Base-by-base conservation (phyloP, 2,113 vertebrate species). In the Stigmatopora argus region DNA sequence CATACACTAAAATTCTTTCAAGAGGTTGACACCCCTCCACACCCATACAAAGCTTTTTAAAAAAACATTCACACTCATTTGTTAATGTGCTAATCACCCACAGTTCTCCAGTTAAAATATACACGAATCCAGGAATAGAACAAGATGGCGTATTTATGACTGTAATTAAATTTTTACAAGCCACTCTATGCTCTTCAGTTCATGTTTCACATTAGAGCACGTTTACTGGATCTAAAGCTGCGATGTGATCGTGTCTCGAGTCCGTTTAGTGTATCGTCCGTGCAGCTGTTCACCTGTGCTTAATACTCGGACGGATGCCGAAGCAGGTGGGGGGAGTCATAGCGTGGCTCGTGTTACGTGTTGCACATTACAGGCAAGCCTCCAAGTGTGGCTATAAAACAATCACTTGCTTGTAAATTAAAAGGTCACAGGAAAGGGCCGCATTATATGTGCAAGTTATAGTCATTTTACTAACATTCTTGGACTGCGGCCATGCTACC, bases 241-340 rank as follows among this genome's bases (percentile, higher is more conserved):
- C 67, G 47, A 66, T 38, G 47, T 64, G 35, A 67, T 35, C 6
- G 9, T 15, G 52, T 52, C 53, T 52, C 55, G 52, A 47, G 60
- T 19, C 44, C 3, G 38, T 45, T 48, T 31, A 4, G 51, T 47
- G 45, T 23, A 34, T 7, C 26, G 35, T 21, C 19, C 7, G 3
- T 45, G 72, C 78, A 83, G 83, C 86, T 83, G 80, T 74, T 83
- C 68, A 80, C 80, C 75, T 80, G 67, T 66, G 62, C 63, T 64
- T 68, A 73, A 74, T 63, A 73, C 63, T 73, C 72, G 69, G 70
- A 75, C 75, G 46, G 62, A 62, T 52, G 26, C 49, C 60, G 60
- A 31, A 49, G 80, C 82, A 82, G 80, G 72, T 79, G 68, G 69
- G 60, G 64, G 60, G 64, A 60, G 71, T 70, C 65, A 65, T 46